phyloP scores from a whole-genome alignment of 2,797 vertebrate genomes.

The Antrozous pallidus region DNA sequence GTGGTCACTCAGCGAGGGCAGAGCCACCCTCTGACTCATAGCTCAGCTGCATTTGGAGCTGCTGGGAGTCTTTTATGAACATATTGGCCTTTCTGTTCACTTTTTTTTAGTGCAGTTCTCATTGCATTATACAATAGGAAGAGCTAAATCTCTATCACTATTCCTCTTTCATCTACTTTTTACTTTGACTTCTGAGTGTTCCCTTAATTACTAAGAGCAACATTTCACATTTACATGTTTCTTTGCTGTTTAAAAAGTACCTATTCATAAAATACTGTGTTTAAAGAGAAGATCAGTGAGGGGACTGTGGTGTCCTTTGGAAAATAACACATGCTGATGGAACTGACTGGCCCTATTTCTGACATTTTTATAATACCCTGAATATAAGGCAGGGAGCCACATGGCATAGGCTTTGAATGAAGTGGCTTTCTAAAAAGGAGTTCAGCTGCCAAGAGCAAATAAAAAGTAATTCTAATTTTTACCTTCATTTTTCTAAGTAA shows the following conservation, averaged over 20 bases:
- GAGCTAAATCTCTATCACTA: background rate
- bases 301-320: background rate
- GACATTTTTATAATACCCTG: background rate
- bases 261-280: background rate
- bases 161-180: background rate
- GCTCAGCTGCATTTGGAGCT: background rate
- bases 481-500: background rate
- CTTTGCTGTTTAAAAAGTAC: background rate
- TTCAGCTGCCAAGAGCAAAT: background rate
- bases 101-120: background rate
- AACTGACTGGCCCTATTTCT: no score
- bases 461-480: background rate
- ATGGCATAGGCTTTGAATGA: background rate
- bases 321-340: background rate
- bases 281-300: background rate
- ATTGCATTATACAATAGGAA: rapidly evolving
- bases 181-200: background rate
- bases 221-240: background rate
- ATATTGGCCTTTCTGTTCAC: background rate
- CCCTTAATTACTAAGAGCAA: background rate
- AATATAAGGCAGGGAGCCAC: background rate
- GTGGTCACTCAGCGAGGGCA: constrained; percentile 49
- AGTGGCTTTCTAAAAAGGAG: background rate
- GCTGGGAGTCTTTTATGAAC: background rate
- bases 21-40: constrained; percentile 46